These are phyloP conservation scores for Antechinus stuartii DNA, from an alignment of 2,113 vertebrate species.

Conservation along the genomic window DNA sequence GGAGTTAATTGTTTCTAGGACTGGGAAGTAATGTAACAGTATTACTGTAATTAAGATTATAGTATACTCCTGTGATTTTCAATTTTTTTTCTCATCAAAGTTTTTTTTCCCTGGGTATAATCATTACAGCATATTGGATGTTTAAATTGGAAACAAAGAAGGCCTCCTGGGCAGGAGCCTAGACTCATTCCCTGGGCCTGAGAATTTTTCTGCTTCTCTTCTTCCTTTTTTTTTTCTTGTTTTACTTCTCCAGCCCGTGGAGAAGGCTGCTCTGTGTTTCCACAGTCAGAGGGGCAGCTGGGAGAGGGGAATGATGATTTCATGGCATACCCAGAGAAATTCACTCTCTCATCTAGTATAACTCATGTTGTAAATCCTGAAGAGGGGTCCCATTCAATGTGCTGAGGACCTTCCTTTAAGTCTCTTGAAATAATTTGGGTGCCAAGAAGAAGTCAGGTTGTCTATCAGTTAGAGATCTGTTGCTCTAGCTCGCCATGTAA, in stretches of 20 bases:
- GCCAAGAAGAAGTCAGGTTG: background rate
- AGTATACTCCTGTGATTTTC: conserved; percentile 11
- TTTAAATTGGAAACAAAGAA: background rate
- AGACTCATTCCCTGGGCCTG: background rate
- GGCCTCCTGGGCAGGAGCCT: conserved; percentile 19
- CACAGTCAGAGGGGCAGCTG: background rate
- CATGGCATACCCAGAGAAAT: background rate
- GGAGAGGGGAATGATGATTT: background rate
- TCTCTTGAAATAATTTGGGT: background rate
- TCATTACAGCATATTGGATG: background rate
- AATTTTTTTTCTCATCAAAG: background rate
- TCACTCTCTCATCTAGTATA: background rate
- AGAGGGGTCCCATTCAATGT: background rate
- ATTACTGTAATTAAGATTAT: background rate
- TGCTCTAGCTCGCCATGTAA: background rate
- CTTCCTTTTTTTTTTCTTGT: background rate
- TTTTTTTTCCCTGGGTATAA: background rate
- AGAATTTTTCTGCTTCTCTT: background rate
- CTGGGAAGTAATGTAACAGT: background rate
- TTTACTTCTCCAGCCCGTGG: background rate
- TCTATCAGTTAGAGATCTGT: background rate
- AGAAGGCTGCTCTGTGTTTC: background rate
- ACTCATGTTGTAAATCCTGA: background rate
- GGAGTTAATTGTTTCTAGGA: conserved; percentile 28
- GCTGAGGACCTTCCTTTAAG: background rate